phyloP scores from a whole-genome alignment of 1,140 invertebrate species.

The Apis mellifera region DNA sequence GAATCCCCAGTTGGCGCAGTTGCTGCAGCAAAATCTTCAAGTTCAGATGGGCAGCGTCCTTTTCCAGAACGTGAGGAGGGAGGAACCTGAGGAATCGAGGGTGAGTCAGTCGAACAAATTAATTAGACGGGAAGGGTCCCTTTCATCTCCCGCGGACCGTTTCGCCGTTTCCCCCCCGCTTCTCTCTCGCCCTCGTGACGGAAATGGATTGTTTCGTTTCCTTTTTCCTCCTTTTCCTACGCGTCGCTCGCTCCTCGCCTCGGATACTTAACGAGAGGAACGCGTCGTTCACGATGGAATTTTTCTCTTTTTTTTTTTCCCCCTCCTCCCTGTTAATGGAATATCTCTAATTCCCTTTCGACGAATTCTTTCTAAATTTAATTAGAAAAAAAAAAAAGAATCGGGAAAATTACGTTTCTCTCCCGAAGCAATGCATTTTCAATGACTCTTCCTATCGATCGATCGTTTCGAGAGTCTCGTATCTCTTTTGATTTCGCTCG shows the following conservation, averaged over 20 bases:
- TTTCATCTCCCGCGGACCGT: slow-evolving; percentile 26
- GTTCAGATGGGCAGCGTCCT: slow-evolving; percentile 77
- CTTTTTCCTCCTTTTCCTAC: background rate
- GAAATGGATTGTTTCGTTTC: slow-evolving; percentile 41
- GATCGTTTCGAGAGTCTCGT: no score
- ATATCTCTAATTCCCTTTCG: no score
- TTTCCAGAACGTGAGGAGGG: slow-evolving; percentile 70
- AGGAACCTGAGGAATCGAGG: slow-evolving; percentile 75
- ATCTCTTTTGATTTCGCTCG: no score
- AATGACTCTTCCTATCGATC: background rate
- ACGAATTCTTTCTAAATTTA: background rate
- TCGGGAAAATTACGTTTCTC: no score
- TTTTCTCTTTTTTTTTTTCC: background rate
- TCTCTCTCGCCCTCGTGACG: slow-evolving; percentile 22
- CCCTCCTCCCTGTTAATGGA: no score
- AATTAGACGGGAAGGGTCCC: slow-evolving; percentile 38
- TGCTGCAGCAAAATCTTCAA: slow-evolving; percentile 78
- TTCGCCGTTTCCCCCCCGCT: background rate
- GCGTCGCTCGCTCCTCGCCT: background rate
- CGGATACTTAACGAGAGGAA: background rate
- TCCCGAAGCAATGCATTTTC: no score
- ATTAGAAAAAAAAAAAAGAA: no score
- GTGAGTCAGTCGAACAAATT: slow-evolving; percentile 68
- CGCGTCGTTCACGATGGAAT: background rate
- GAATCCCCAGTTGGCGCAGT: slow-evolving; percentile 77